Evolutionary conservation across 2,797 vertebrate genomes (phyloP).

Genomic region (Geotrypetes seraphini): DNA sequence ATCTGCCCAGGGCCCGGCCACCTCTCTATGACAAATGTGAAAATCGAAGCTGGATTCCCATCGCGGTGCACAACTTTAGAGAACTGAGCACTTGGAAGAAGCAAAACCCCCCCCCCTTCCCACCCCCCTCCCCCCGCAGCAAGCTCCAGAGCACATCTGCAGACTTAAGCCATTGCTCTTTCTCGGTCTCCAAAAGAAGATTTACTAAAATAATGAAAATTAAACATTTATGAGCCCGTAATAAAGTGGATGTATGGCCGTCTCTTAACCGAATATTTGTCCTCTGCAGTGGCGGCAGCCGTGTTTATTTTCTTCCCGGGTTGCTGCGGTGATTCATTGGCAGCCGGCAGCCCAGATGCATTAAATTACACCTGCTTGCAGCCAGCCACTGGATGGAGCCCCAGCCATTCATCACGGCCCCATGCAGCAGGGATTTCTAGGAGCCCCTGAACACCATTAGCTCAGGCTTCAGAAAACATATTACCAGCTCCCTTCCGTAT

Average conservation of each 20-base stretch:
- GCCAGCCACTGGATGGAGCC: slow-evolving; percentile 1
- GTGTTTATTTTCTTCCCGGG: not conserved
- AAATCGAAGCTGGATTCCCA: too few relatives aligned
- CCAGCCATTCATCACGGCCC: not conserved
- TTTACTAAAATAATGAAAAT: slow-evolving; percentile 2
- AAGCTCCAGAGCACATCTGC: not conserved
- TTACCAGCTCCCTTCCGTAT: too few relatives aligned
- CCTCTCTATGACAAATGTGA: too few relatives aligned
- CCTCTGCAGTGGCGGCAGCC: not conserved
- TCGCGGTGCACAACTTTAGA: too few relatives aligned
- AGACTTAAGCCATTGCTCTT: not conserved
- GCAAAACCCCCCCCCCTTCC: not conserved
- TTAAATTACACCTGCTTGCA: not conserved
- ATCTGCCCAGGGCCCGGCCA: too few relatives aligned
- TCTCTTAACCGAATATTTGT: not conserved
- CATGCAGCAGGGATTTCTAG: not conserved
- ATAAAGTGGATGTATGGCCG: not conserved
- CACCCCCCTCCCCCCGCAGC: not conserved
- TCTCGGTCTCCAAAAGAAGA: not conserved
- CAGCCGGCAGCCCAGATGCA: not conserved
- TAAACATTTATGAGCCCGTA: not conserved
- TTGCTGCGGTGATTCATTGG: not conserved
- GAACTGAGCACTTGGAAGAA: not conserved
- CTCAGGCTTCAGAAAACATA: too few relatives aligned
- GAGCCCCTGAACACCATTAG: too few relatives aligned